phyloP scores from a whole-genome alignment of 1,140 invertebrate genomes.

The Bombus waltoni region DNA sequence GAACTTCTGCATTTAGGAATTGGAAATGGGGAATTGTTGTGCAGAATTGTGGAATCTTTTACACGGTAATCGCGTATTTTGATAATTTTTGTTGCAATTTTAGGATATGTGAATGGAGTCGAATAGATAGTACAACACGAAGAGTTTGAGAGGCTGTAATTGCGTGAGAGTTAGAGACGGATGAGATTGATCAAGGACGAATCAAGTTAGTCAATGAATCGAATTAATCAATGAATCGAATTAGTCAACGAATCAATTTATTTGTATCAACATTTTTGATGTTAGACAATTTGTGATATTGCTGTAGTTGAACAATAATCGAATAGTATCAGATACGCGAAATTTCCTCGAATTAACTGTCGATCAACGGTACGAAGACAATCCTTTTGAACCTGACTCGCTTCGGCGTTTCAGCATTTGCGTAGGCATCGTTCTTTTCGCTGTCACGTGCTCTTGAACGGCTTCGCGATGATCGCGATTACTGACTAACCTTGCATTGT shows the following conservation, averaged over 20 bases:
- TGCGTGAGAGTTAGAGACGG: neutral
- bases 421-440: constrained; percentile 15
- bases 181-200: neutral
- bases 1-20: neutral
- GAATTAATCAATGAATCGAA: no score
- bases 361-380: neutral
- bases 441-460: neutral
- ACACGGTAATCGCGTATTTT: no score
- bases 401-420: neutral
- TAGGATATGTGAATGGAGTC: no score
- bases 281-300: neutral
- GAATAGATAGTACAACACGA: neutral
- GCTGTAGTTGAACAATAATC: no score
- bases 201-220: neutral
- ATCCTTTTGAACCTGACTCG: constrained; percentile 19
- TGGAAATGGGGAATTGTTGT: neutral
- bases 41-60: no score
- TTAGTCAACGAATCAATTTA: neutral
- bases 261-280: neutral
- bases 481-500: constrained; percentile 48
- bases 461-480: constrained; percentile 14
- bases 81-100: neutral
- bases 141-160: neutral
- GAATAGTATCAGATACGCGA: neutral
- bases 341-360: neutral